Evolutionary conservation across 1,140 invertebrate genomes (phyloP), one percentile per base, ranked within the genome.

Genomic region (Copidosoma floridanum): DNA sequence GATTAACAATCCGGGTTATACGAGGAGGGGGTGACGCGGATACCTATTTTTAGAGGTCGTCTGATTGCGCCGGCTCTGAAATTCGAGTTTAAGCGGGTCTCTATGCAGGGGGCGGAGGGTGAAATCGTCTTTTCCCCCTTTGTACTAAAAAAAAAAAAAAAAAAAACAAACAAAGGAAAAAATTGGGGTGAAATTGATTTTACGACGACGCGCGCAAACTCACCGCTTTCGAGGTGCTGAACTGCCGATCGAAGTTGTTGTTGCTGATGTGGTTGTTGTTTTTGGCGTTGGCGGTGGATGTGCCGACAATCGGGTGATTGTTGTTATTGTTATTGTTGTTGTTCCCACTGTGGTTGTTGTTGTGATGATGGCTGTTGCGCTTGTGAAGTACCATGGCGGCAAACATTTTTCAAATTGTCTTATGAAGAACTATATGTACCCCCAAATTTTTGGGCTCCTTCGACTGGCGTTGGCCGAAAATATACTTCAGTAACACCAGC

Each of bases 361-460:
- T 70, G 32, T 73, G 76, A 52, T 73, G 73, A 35, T 78, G 71
- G 58, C 74, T 78, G 55, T 50, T 70, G 59, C 78, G 72, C 61
- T 78, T 78, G 64, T 78, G 76, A 57, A 79, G 66, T 46, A 79
- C 75, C 75, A 79, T 79, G n/a, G 77, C 75, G 52, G 75, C 77
- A 57, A 79, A 79, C 77, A 79, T 79, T 69, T 32, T 32, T 8
- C 29, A 8, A n/a, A n/a, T n/a, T n/a, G n/a, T n/a, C n/a, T n/a
- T n/a, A n/a, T n/a, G n/a, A n/a, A n/a, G n/a, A n/a, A n/a, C n/a
- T n/a, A n/a, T n/a, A n/a, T n/a, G n/a, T n/a, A n/a, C n/a, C n/a
- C n/a, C n/a, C n/a, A n/a, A n/a, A n/a, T n/a, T n/a, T n/a, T n/a
- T n/a, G n/a, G n/a, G n/a, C n/a, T n/a, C n/a, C n/a, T n/a, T n/a